phyloP scores from a whole-genome alignment of 2,888 invertebrate genomes.

The Lasioglossum pauxillum region DNA sequence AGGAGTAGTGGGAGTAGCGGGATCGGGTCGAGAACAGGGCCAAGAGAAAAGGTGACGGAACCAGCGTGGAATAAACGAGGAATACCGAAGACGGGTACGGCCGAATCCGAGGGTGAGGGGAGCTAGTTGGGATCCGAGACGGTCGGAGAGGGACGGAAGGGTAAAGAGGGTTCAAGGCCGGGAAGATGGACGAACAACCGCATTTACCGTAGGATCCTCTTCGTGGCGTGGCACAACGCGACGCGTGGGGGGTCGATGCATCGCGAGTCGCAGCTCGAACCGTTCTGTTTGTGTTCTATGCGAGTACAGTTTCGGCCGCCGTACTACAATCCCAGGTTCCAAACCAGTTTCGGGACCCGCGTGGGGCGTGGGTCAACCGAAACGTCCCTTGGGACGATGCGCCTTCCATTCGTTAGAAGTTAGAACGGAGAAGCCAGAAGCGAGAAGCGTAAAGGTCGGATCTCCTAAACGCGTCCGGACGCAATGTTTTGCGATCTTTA shows the following conservation, averaged over 20 bases:
- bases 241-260: slow-evolving; percentile 42
- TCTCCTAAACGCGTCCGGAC: too few species aligned
- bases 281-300: slow-evolving; percentile 24
- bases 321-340: slow-evolving; percentile 69
- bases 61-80: neutral
- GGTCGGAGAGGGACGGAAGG: slow-evolving; percentile 3
- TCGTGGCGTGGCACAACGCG: neutral
- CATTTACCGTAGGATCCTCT: slow-evolving; percentile 41
- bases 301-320: slow-evolving; percentile 59
- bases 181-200: slow-evolving; percentile 42
- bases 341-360: slow-evolving; percentile 72
- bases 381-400: slow-evolving; percentile 43
- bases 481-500: too few species aligned
- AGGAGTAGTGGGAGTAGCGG: neutral
- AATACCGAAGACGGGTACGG: neutral
- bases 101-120: neutral
- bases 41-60: neutral
- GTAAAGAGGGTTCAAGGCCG: slow-evolving; percentile 67
- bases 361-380: slow-evolving; percentile 64
- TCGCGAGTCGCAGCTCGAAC: slow-evolving; percentile 30
- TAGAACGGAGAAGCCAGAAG: neutral
- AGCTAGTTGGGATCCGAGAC: neutral
- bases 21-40: neutral
- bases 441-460: neutral
- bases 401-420: neutral